Base-by-base conservation (phyloP, 2,888 invertebrate genomes). In the Elegia similella region DNA sequence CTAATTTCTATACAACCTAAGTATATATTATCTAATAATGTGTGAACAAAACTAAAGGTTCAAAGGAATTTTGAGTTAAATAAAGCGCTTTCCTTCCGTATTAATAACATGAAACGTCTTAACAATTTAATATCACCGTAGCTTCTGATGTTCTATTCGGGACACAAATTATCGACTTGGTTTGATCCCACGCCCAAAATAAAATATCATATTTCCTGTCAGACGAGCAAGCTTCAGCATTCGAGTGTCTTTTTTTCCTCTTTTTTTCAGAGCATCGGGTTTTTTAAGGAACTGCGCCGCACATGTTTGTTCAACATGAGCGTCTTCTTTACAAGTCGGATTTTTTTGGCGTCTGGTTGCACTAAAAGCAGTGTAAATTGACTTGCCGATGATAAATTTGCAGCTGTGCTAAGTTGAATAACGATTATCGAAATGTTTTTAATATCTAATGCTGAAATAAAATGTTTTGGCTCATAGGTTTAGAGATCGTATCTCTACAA, bases 201-300 rank as follows among this genome's bases (percentile, higher is more conserved):
- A 90, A 91, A 91, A 90, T 91, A 91, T 91, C 91, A 90, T 90
- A 89, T 91, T 90, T 91, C 91, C 89, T 90, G 90, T 88, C 86
- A 86, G 84, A 66, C 81, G 80, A 63, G 76, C 86, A 76, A 84
- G 88, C 88, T 88, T 88, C 84, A 84, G 82, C 66, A 75, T 83
- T 88, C 69, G 81, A 88, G 87, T 84, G 86, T 71, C 72, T 82
- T 90, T 89, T 88, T 88, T 78, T 64, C 69, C 47, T 69, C 72
- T 82, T 83, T 77, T 85, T 84, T 84, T 84, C 80, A 80, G 80
- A 70, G 76, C 81, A 75, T 75, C 70, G 69, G 58, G 79, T 86
- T 89, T 89, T 89, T 90, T 88, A 88, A 84, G 82, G 82, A 86
- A 83, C 84, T 84, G 82, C 82, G 83, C 65, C 79, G 83, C 90